Evolutionary conservation across 2,888 invertebrate genomes (phyloP).

Genomic region (Spodoptera picta): DNA sequence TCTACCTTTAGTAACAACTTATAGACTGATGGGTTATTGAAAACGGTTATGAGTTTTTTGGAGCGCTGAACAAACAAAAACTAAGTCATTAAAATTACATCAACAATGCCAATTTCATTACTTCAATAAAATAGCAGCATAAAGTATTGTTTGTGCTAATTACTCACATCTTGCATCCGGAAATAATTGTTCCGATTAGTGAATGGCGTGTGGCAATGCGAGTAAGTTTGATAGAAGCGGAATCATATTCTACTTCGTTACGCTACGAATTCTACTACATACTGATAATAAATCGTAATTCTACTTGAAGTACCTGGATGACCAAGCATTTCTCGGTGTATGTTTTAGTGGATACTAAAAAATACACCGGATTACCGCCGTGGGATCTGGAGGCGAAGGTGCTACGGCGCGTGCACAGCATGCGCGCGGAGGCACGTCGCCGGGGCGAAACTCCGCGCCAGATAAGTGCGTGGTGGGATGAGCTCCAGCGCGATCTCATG

Average conservation of each 20-base stretch:
- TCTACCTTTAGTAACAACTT: no score
- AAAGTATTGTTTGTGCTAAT: slow-evolving; percentile 30
- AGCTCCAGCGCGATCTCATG: no score
- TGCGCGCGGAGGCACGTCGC: no score
- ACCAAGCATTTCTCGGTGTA: no score
- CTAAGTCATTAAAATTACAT: slow-evolving; percentile 1
- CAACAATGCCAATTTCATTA: slow-evolving; percentile 8
- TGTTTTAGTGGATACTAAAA: no score
- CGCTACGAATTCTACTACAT: slow-evolving; percentile 29
- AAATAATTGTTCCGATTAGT: slow-evolving; percentile 29
- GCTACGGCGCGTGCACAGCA: no score
- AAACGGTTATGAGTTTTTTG: no score
- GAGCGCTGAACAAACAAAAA: background rate
- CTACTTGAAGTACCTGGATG: background rate
- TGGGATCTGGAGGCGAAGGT: no score
- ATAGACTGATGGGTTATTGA: no score
- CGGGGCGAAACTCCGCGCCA: no score
- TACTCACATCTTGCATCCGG: slow-evolving; percentile 28
- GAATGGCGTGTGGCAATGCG: slow-evolving; percentile 47
- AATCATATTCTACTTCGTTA: slow-evolving; percentile 33
- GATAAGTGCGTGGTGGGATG: no score
- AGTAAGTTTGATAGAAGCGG: slow-evolving; percentile 33
- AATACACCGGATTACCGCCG: no score
- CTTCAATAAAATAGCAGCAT: slow-evolving; percentile 12
- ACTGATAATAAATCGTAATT: slow-evolving; percentile 15